A percentile compares a stretch with the other conserved stretches of the same genome.
phyloP scores from a whole-genome alignment of 2,888 invertebrate species.

The Trypoxylon attenuatum region DNA sequence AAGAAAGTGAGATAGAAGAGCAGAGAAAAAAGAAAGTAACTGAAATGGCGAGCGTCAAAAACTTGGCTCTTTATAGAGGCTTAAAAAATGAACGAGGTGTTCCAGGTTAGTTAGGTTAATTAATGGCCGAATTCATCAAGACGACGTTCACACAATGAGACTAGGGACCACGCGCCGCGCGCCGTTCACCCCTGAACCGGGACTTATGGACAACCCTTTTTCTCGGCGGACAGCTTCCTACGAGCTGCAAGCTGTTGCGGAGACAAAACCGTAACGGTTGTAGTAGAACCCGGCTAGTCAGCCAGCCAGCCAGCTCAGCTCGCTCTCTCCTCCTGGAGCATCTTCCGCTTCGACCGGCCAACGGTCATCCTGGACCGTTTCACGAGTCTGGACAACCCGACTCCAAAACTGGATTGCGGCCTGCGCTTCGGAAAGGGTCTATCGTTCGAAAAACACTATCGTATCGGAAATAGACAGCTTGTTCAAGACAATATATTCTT shows the following conservation, averaged over 20 bases:
- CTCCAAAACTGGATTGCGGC: conserved; percentile 72
- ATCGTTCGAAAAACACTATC: conserved; percentile 8
- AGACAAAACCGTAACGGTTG: conserved; percentile 61
- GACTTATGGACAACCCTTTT: conserved; percentile 36
- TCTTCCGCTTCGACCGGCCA: conserved; percentile 45
- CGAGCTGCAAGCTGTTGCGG: conserved; percentile 28
- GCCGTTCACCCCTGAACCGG: conserved; percentile 22
- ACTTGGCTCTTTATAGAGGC: conserved; percentile 26
- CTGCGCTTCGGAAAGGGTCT: conserved; percentile 19
- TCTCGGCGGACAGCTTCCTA: conserved; percentile 20
- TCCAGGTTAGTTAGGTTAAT: conserved; percentile 36
- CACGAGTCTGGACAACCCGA: conserved; percentile 69
- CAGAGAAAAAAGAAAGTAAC: too few species aligned
- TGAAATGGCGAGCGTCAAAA: conserved; percentile 15
- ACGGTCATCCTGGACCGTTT: conserved; percentile 69
- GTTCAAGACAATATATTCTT: too few species aligned
- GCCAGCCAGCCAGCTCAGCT: too few species aligned
- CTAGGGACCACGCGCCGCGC: conserved; percentile 1
- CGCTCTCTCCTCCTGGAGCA: too few species aligned
- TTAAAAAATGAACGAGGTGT: conserved; percentile 35
- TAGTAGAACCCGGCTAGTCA: conserved; percentile 25
- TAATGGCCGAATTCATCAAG: conserved; percentile 48
- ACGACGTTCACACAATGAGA: conserved; percentile 44
- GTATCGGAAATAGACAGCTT: too few species aligned
- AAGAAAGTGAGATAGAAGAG: too few species aligned